These are phyloP conservation scores for Lagria hirta DNA, from an alignment of 2,888 invertebrate species.

Conservation along the genomic window DNA sequence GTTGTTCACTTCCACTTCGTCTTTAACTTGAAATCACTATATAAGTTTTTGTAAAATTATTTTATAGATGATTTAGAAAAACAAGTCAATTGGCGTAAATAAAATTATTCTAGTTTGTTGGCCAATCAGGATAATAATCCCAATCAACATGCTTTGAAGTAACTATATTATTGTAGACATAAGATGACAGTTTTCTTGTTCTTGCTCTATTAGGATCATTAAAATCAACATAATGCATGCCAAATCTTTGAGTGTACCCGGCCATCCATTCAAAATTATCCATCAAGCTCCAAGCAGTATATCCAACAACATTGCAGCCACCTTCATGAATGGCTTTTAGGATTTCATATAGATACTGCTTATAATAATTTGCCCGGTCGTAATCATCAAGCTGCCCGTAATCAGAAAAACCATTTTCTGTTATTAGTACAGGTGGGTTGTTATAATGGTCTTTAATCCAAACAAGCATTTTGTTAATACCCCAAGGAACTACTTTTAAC, in stretches of 20 bases:
- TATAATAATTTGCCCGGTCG: slow-evolving; percentile 57
- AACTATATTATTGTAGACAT: slow-evolving; percentile 16
- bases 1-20: no score
- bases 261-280: slow-evolving; percentile 56
- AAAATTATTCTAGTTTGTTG: slow-evolving; percentile 5
- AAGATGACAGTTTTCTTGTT: slow-evolving; percentile 41
- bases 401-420: slow-evolving; percentile 61
- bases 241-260: slow-evolving; percentile 60
- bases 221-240: slow-evolving; percentile 70
- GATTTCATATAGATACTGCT: slow-evolving; percentile 57
- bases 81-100: no score
- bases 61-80: no score
- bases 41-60: no score
- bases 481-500: slow-evolving; percentile 59
- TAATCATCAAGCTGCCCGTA: slow-evolving; percentile 56
- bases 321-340: slow-evolving; percentile 49
- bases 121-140: slow-evolving; percentile 13
- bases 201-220: slow-evolving; percentile 60
- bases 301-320: slow-evolving; percentile 51
- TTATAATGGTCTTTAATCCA: slow-evolving; percentile 51
- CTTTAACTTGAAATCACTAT: no score
- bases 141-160: slow-evolving; percentile 10
- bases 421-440: slow-evolving; percentile 60
- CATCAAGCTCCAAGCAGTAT: slow-evolving; percentile 43
- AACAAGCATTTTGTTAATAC: slow-evolving; percentile 59